These are phyloP conservation scores for Toxostoma redivivum DNA, from an alignment of 2,113 vertebrate species.

Conservation along the genomic window DNA sequence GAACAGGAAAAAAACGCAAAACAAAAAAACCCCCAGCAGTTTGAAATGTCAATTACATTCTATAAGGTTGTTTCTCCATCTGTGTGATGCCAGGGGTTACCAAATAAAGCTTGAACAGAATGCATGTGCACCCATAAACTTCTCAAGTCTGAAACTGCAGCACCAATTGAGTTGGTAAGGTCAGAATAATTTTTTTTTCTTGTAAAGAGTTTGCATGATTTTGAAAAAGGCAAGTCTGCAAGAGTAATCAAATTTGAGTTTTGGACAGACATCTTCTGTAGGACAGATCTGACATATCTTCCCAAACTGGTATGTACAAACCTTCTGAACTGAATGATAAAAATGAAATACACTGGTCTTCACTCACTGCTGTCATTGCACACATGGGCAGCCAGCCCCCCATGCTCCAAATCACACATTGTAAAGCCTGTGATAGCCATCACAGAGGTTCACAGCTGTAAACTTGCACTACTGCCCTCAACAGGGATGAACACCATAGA, in stretches of 20 bases:
- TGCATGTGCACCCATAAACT: neutral
- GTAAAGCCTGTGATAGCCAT: neutral
- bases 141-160: neutral
- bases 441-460: neutral
- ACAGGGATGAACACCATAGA: neutral
- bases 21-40: neutral
- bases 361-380: neutral
- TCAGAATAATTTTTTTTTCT: neutral
- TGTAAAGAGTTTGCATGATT: too few species aligned
- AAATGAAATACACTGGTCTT: neutral
- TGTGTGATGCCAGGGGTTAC: neutral
- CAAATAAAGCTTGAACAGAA: neutral
- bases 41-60: neutral
- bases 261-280: neutral
- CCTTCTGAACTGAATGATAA: neutral
- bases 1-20: neutral
- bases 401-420: rapidly evolving
- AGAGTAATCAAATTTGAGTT: neutral
- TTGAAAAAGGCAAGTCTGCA: neutral
- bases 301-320: neutral
- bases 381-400: neutral
- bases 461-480: neutral
- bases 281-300: neutral
- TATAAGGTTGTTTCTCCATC: neutral
- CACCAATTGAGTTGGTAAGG: neutral